phyloP scores from a whole-genome alignment of 2,113 vertebrate species.

The Casuarius casuarius region DNA sequence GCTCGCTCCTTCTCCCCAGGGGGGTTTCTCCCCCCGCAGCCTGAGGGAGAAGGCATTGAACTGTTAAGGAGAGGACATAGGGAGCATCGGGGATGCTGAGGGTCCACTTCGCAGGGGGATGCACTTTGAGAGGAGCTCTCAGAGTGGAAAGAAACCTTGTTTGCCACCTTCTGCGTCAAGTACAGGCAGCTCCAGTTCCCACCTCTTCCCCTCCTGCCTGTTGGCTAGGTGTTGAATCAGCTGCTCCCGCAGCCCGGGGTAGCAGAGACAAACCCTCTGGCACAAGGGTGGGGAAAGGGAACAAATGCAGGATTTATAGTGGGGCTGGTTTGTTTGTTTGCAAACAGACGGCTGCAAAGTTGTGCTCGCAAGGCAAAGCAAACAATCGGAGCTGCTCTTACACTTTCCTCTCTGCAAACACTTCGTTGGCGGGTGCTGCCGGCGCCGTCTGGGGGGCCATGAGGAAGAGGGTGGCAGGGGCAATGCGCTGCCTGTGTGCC shows the following conservation, averaged over 20 bases:
- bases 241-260: not conserved
- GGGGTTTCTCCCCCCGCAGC: not conserved
- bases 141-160: not conserved
- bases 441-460: rapidly evolving
- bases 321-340: not conserved
- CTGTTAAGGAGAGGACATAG: not conserved
- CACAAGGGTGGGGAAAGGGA: not conserved
- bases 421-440: not conserved
- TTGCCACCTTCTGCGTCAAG: not conserved
- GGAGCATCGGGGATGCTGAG: not conserved
- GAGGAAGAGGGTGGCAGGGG: not conserved
- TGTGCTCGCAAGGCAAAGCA: not conserved
- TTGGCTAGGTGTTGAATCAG: not conserved
- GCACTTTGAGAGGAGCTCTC: not conserved
- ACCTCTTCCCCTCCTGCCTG: not conserved
- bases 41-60: not conserved
- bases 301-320: not conserved
- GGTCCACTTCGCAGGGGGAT: not conserved
- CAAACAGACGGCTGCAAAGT: not conserved
- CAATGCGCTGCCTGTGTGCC: not conserved
- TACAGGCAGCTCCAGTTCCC: rapidly evolving
- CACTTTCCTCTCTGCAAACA: not conserved
- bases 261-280: not conserved
- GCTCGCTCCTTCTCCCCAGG: not conserved
- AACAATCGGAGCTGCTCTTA: not conserved